Conservation (phyloP, 2,797 vertebrate genomes). For the Caiman crocodilus region DNA sequence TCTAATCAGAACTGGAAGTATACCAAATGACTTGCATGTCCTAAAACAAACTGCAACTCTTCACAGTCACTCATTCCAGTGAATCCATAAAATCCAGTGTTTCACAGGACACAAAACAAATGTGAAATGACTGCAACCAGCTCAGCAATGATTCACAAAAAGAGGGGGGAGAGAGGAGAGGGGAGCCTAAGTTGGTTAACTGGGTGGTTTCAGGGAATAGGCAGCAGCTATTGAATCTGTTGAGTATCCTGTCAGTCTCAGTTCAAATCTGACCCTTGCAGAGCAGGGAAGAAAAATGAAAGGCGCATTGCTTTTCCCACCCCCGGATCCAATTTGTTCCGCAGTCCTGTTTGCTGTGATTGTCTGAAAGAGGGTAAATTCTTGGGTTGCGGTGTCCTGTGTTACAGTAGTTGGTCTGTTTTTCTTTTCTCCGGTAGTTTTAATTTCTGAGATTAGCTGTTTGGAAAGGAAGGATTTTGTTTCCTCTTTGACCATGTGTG, state of each 20-base stretch:
- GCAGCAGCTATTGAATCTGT: neutral
- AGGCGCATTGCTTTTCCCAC: fast-evolving
- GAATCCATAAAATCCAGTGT: neutral
- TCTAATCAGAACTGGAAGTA: neutral
- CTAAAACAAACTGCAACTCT: neutral
- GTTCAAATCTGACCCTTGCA: neutral
- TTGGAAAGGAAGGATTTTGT: conserved; percentile 6
- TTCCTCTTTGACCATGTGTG: neutral
- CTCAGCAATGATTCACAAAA: neutral
- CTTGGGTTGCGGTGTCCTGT: neutral
- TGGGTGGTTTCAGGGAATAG: neutral
- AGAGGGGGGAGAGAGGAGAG: neutral
- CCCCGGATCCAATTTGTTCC: neutral
- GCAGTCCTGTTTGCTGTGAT: neutral
- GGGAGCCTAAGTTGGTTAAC: fast-evolving
- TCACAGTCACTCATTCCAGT: neutral
- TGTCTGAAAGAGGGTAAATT: neutral
- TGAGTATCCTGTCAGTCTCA: no score
- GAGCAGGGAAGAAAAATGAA: no score
- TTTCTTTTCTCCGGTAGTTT: conserved; percentile 40
- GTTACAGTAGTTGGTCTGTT: neutral
- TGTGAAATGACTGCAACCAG: neutral
- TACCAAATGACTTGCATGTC: neutral
- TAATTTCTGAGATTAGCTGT: conserved; percentile 20
- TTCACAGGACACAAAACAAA: neutral